Percentiles rank a stretch among this genome's conserved stretches.
Conservation (phyloP, 2,797 vertebrate genomes). For the Sylvilagus floridanus region DNA sequence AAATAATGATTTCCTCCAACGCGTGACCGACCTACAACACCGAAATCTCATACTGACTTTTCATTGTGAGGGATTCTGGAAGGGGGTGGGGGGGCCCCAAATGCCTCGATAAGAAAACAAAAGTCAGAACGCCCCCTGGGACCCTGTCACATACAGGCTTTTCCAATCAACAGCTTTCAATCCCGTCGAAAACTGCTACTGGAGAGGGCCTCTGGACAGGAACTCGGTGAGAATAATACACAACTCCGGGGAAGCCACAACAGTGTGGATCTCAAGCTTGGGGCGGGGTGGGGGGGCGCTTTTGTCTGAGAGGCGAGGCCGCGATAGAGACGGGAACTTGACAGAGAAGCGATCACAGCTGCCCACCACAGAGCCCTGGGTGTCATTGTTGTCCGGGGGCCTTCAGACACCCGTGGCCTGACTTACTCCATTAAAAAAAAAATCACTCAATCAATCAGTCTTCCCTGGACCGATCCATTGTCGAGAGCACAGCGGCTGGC, state of each 20-base stretch:
- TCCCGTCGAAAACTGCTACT: slow-evolving; percentile 44
- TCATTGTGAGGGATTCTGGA: background rate
- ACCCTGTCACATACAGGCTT: no score
- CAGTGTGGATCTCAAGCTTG: slow-evolving; percentile 47
- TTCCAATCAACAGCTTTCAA: slow-evolving; percentile 45
- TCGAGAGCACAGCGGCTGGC: slow-evolving; percentile 26
- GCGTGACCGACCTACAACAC: slow-evolving; percentile 47
- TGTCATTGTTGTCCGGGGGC: slow-evolving; percentile 72
- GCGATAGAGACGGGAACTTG: slow-evolving; percentile 81
- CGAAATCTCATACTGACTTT: slow-evolving; percentile 49
- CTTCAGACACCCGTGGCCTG: background rate
- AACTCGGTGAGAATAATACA: background rate
- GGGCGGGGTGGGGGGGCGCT: slow-evolving; percentile 54
- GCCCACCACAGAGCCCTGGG: slow-evolving; percentile 49
- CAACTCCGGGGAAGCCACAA: slow-evolving; percentile 56
- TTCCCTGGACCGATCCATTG: slow-evolving; percentile 29
- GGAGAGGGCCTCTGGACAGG: slow-evolving; percentile 43
- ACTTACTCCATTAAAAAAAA: no score
- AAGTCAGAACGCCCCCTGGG: background rate
- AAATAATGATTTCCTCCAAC: slow-evolving; percentile 70
- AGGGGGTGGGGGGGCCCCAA: background rate
- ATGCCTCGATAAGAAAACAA: slow-evolving; percentile 36
- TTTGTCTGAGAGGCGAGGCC: slow-evolving; percentile 76
- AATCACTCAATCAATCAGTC: background rate
- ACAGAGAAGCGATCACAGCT: slow-evolving; percentile 70